These are phyloP conservation scores for Drosophila pectinifera DNA, from an alignment of 1,140 invertebrate genomes.

Conservation along the genomic window DNA sequence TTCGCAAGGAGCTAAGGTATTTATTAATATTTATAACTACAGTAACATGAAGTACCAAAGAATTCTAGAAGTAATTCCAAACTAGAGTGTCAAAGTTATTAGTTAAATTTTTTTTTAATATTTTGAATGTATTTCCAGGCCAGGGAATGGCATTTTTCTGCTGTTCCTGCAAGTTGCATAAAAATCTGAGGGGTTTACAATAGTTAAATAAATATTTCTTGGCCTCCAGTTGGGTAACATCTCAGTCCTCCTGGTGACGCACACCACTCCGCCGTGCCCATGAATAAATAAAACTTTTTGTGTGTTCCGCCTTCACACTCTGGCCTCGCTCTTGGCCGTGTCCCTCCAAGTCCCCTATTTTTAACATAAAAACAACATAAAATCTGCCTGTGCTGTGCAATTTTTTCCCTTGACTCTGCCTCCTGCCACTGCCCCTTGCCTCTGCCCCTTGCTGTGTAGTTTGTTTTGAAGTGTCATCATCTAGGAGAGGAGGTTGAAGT, in stretches of 20 bases:
- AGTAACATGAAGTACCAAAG: too few relatives aligned
- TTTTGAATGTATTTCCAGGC: too few relatives aligned
- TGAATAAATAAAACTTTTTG: conserved; percentile 56
- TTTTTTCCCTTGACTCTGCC: conserved; percentile 7
- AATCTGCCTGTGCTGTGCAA: conserved; percentile 60
- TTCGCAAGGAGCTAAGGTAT: conserved; percentile 27
- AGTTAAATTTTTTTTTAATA: too few relatives aligned
- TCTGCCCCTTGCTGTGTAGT: conserved; percentile 29
- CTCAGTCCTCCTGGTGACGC: conserved; percentile 38
- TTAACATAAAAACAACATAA: conserved; percentile 77
- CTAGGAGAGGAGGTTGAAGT: neutral
- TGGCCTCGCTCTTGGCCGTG: neutral
- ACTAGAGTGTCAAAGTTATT: too few relatives aligned
- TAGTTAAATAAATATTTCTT: conserved; percentile 30
- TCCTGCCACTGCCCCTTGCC: neutral
- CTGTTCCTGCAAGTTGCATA: conserved; percentile 18
- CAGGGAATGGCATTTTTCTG: too few relatives aligned
- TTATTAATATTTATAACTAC: neutral
- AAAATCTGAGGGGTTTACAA: conserved; percentile 24
- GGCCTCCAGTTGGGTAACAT: conserved; percentile 20
- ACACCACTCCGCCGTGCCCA: conserved; percentile 43
- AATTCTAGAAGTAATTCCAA: neutral
- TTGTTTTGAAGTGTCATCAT: conserved; percentile 49
- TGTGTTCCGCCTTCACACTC: conserved; percentile 26
- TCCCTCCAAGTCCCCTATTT: conserved; percentile 28